These are phyloP conservation scores for Mimachlamys varia DNA, from an alignment of 2,888 invertebrate species.

Conservation along the genomic window DNA sequence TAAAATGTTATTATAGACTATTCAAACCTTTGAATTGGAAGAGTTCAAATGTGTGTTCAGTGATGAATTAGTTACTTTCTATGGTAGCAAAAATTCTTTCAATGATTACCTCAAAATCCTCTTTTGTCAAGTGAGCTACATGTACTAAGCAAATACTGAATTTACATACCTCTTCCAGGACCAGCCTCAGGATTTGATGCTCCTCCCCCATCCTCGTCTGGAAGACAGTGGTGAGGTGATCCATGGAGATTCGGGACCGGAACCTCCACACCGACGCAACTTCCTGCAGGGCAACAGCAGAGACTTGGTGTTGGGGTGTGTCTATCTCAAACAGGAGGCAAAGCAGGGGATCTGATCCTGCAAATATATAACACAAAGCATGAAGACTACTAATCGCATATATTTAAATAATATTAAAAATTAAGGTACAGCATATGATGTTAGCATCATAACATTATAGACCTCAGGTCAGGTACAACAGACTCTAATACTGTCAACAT, in stretches of 20 bases:
- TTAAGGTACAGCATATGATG: too few species aligned
- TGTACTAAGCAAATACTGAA: too few species aligned
- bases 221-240: conserved; percentile 59
- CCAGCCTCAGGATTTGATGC: conserved; percentile 46
- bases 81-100: too few species aligned
- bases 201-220: background rate
- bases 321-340: conserved; percentile 60
- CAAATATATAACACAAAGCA: too few species aligned
- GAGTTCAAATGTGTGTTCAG: too few species aligned
- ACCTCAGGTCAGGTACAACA: background rate
- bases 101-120: too few species aligned
- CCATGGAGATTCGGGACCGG: conserved; percentile 57
- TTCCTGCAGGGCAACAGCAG: conserved; percentile 41
- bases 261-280: conserved; percentile 60
- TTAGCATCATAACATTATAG: background rate
- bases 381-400: too few species aligned
- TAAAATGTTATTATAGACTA: too few species aligned
- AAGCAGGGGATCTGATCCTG: conserved; percentile 55
- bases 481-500: conserved; percentile 48
- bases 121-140: too few species aligned
- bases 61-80: too few species aligned
- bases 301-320: conserved; percentile 38
- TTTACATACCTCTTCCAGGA: conserved; percentile 54
- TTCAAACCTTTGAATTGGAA: too few species aligned
- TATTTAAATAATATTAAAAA: too few species aligned